These are phyloP conservation scores for Enteromius paludinosus DNA, from an alignment of 2,797 vertebrate species.

Conservation along the genomic window DNA sequence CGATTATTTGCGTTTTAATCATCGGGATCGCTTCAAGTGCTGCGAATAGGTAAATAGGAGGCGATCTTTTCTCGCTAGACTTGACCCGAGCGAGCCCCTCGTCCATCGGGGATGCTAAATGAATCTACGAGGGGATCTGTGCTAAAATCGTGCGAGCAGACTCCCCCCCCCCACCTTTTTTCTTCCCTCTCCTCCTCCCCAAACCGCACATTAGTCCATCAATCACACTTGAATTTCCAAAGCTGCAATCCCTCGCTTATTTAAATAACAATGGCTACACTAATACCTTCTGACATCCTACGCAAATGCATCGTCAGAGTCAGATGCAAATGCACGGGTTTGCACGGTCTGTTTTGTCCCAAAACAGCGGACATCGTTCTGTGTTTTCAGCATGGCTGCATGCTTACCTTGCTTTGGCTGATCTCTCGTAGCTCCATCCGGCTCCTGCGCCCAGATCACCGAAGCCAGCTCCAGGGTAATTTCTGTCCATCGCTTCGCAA, in stretches of 20 bases:
- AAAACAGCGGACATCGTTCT: slow-evolving; percentile 24
- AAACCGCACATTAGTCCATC: slow-evolving; percentile 78
- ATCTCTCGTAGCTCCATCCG: slow-evolving; percentile 74
- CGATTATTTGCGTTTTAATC: background rate
- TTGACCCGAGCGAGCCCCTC: slow-evolving; percentile 16
- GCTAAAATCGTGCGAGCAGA: slow-evolving; percentile 64
- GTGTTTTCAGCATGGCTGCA: slow-evolving; percentile 58
- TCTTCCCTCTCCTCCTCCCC: slow-evolving; percentile 66
- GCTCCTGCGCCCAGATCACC: slow-evolving; percentile 72
- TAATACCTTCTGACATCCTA: slow-evolving; percentile 55
- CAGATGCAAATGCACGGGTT: slow-evolving; percentile 49
- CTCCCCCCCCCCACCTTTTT: slow-evolving; percentile 63
- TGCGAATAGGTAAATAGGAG: slow-evolving; percentile 1
- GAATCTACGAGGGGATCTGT: slow-evolving; percentile 28
- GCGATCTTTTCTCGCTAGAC: background rate
- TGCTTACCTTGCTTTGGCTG: slow-evolving; percentile 83
- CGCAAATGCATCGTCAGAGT: slow-evolving; percentile 57
- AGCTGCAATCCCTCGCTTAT: slow-evolving; percentile 72
- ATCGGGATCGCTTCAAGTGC: background rate
- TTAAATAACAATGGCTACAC: slow-evolving; percentile 57
- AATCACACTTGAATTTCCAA: slow-evolving; percentile 77
- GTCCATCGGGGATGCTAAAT: slow-evolving; percentile 26
- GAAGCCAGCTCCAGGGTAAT: slow-evolving; percentile 77
- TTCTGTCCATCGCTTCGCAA: slow-evolving; percentile 82
- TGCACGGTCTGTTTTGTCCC: slow-evolving; percentile 20